A percentile compares a stretch with the other conserved stretches of the same genome.
Conservation (phyloP, 2,113 vertebrate genomes). For the Cyanoderma ruficeps region DNA sequence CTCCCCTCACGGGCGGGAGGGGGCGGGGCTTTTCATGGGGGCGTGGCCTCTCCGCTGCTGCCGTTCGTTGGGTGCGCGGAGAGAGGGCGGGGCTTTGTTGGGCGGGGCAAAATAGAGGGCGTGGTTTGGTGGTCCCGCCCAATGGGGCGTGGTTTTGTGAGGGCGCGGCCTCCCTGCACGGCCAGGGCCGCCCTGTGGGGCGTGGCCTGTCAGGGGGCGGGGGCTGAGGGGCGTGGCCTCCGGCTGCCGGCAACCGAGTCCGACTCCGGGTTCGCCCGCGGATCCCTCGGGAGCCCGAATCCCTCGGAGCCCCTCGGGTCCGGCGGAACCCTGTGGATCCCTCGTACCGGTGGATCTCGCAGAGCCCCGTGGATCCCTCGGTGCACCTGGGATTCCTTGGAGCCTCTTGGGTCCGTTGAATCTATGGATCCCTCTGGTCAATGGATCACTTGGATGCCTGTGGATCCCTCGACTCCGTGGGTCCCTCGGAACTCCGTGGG, state of each 20-base stretch:
- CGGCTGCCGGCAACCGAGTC: neutral
- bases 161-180: accelerated
- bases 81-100: accelerated
- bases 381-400: neutral
- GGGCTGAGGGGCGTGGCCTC: neutral
- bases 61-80: accelerated
- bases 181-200: accelerated
- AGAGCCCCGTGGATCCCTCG: neutral
- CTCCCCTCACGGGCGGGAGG: neutral
- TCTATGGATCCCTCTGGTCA: neutral
- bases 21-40: accelerated
- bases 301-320: neutral
- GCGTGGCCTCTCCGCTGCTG: neutral
- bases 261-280: accelerated
- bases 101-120: neutral
- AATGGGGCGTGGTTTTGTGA: neutral
- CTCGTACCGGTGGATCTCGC: neutral
- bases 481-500: neutral
- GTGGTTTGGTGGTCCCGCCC: neutral
- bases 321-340: neutral
- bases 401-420: neutral
- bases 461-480: neutral
- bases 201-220: accelerated
- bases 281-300: neutral
- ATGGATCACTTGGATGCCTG: neutral